A percentile compares a stretch with the other conserved stretches of the same genome.
phyloP scores from a whole-genome alignment of 2,888 invertebrate species.

The Leptinotarsa tumamoca region DNA sequence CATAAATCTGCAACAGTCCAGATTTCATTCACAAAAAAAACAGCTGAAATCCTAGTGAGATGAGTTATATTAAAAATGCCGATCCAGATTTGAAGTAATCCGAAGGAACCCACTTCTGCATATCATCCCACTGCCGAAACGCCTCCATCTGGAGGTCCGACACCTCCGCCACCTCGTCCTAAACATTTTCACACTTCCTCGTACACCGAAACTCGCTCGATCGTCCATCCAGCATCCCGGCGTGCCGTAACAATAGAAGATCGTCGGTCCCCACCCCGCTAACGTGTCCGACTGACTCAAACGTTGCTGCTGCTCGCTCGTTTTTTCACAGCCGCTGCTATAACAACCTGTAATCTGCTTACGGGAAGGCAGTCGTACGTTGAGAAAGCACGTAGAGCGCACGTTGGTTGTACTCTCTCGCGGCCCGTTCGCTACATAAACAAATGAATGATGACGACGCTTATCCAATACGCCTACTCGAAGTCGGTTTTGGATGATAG shows the following conservation, averaged over 20 bases:
- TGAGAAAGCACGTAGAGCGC: conserved; percentile 33
- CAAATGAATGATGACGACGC: conserved; percentile 50
- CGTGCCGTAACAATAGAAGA: conserved; percentile 56
- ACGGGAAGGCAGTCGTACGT: conserved; percentile 53
- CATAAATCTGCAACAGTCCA: no score
- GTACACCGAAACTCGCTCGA: conserved; percentile 30
- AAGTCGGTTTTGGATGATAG: conserved; percentile 48
- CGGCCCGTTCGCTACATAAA: conserved; percentile 28
- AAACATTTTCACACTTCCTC: conserved; percentile 46
- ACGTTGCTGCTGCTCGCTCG: conserved; percentile 55
- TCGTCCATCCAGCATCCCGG: conserved; percentile 43
- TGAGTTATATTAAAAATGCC: neutral
- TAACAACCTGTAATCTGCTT: conserved; percentile 65
- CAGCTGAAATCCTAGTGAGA: neutral
- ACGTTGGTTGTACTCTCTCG: conserved; percentile 20
- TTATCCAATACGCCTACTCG: conserved; percentile 51
- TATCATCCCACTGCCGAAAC: conserved; percentile 9
- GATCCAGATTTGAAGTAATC: neutral
- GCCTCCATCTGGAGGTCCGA: conserved; percentile 12
- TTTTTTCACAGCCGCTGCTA: conserved; percentile 63
- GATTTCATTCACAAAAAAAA: no score
- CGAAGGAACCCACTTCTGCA: neutral
- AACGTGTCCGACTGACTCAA: conserved; percentile 52
- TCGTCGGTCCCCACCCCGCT: conserved; percentile 51
- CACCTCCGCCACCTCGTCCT: conserved; percentile 25